Conservation (phyloP, 1,140 invertebrate genomes). For the Tetragonula clypearis region DNA sequence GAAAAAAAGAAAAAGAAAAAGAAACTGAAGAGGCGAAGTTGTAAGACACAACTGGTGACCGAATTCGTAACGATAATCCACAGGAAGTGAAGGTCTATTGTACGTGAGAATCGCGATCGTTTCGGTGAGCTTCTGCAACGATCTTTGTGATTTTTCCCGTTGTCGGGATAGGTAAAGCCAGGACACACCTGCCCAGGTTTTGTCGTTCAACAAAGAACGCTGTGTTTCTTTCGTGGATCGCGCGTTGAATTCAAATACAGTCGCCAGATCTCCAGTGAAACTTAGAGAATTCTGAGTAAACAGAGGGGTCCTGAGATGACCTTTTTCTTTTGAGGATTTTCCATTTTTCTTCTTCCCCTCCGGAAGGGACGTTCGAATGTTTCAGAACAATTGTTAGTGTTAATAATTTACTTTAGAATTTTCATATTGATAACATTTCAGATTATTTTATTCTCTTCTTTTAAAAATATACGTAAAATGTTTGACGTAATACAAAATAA, state of each 20-base stretch:
- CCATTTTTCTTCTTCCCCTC: neutral
- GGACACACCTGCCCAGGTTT: conserved; percentile 32
- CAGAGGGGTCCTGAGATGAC: neutral
- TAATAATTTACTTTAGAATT: neutral
- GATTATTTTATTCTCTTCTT: neutral
- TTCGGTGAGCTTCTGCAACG: neutral
- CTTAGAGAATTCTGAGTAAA: neutral
- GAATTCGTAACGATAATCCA: neutral
- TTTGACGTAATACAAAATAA: neutral
- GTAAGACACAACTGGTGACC: conserved; percentile 3
- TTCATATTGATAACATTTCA: no score
- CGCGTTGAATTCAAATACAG: conserved; percentile 11
- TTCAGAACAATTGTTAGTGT: rapidly evolving
- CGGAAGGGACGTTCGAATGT: neutral
- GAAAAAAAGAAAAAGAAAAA: no score
- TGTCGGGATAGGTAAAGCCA: conserved; percentile 11
- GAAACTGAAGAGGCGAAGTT: neutral
- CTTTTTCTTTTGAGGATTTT: no score
- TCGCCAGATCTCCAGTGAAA: conserved; percentile 2
- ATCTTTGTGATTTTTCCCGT: conserved; percentile 22
- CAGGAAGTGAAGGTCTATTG: conserved; percentile 1
- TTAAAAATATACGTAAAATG: neutral
- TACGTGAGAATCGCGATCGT: neutral
- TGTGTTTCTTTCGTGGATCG: neutral
- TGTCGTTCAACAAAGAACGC: conserved; percentile 29